phyloP scores from a whole-genome alignment of 2,888 invertebrate species.

The Acronicta aceris region DNA sequence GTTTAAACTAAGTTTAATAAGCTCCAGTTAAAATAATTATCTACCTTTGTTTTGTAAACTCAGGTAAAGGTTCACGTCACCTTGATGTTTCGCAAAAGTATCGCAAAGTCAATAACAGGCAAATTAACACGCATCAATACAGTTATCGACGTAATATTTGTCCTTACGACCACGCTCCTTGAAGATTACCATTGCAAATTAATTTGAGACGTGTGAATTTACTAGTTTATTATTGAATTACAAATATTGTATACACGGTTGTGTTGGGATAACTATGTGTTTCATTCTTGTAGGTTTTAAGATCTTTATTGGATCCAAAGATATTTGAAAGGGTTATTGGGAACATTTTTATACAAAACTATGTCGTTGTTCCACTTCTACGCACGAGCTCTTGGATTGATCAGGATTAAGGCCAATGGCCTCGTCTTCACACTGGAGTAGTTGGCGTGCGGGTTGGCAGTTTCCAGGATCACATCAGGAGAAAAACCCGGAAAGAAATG shows the following conservation, averaged over 20 bases:
- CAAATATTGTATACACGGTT: slow-evolving; percentile 30
- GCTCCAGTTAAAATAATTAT: too few species aligned
- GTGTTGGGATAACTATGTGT: slow-evolving; percentile 17
- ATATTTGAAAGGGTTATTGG: too few species aligned
- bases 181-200: slow-evolving; percentile 37
- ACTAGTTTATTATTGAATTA: slow-evolving; percentile 25
- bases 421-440: too few species aligned
- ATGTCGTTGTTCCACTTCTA: too few species aligned
- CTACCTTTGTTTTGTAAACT: too few species aligned
- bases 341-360: too few species aligned
- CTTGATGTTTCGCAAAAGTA: background rate
- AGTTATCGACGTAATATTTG: slow-evolving; percentile 12
- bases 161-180: slow-evolving; percentile 23
- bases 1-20: too few species aligned
- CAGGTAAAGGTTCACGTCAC: background rate
- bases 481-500: background rate
- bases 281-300: background rate
- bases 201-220: slow-evolving; percentile 21
- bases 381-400: too few species aligned
- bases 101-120: slow-evolving; percentile 20
- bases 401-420: too few species aligned
- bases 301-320: too few species aligned
- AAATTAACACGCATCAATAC: slow-evolving; percentile 11
- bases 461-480: too few species aligned
- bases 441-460: too few species aligned